A percentile compares a stretch with the other conserved stretches of the same genome.
Evolutionary conservation across 2,888 invertebrate genomes (phyloP).

Genomic region (Synergus gifuensis): DNA sequence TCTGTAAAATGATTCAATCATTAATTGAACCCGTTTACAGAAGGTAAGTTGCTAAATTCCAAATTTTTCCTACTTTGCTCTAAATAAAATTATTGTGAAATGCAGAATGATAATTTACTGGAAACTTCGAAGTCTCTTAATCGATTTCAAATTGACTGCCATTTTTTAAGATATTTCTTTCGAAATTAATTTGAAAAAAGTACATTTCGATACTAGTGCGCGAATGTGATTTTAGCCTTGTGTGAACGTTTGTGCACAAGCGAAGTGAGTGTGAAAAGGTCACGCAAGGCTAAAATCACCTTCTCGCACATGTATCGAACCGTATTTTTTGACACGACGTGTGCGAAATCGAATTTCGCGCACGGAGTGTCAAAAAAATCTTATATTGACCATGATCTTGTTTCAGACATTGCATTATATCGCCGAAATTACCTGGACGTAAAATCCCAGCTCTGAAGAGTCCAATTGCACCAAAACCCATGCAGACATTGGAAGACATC

Average conservation of each 20-base stretch:
- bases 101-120: not conserved
- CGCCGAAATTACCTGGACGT: conserved; percentile 84
- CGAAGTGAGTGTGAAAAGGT: too few species aligned
- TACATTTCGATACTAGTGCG: too few species aligned
- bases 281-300: too few species aligned
- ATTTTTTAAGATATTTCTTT: not conserved
- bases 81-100: not conserved
- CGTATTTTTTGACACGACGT: too few species aligned
- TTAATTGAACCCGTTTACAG: conserved; percentile 93
- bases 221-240: too few species aligned
- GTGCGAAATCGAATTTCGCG: too few species aligned
- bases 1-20: conserved; percentile 89
- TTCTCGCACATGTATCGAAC: too few species aligned
- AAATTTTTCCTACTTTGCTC: conserved; percentile 10
- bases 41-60: conserved; percentile 79
- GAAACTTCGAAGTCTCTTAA: not conserved
- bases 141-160: not conserved
- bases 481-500: conserved; percentile 86
- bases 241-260: too few species aligned
- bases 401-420: conserved; percentile 86
- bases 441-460: conserved; percentile 78
- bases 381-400: not conserved
- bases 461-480: conserved; percentile 82
- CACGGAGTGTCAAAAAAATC: too few species aligned
- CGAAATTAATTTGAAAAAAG: not conserved